Evolutionary conservation across 2,797 vertebrate species (phyloP).

Genomic region (Pseudocheirus occidentalis): DNA sequence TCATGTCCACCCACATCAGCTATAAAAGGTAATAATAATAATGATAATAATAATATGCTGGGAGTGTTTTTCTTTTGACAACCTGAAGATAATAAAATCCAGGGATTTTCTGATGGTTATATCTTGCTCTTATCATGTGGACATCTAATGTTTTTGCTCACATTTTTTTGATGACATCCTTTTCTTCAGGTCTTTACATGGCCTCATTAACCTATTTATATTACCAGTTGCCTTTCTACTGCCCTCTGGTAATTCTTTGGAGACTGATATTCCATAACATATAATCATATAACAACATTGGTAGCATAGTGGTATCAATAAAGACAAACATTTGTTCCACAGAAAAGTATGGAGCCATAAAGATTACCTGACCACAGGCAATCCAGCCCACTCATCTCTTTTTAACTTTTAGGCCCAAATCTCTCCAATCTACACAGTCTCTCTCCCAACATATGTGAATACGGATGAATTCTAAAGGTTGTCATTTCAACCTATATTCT

Average conservation of each 20-base stretch:
- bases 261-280: background rate
- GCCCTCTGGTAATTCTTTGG: background rate
- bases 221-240: background rate
- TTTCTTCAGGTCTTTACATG: background rate
- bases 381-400: background rate
- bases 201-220: background rate
- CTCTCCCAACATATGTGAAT: background rate
- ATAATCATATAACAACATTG: background rate
- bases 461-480: too few species aligned
- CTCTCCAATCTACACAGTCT: background rate
- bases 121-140: background rate
- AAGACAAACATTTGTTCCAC: background rate
- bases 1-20: background rate
- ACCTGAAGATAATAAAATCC: background rate
- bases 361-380: background rate
- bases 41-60: background rate
- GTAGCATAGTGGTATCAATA: background rate
- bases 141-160: background rate
- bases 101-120: background rate
- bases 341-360: background rate
- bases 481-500: background rate
- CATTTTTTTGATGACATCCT: background rate
- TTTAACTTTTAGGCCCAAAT: background rate
- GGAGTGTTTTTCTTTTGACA: background rate
- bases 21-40: background rate